Conservation (phyloP, 1,140 invertebrate species). For the Anoplolepis gracilipes region DNA sequence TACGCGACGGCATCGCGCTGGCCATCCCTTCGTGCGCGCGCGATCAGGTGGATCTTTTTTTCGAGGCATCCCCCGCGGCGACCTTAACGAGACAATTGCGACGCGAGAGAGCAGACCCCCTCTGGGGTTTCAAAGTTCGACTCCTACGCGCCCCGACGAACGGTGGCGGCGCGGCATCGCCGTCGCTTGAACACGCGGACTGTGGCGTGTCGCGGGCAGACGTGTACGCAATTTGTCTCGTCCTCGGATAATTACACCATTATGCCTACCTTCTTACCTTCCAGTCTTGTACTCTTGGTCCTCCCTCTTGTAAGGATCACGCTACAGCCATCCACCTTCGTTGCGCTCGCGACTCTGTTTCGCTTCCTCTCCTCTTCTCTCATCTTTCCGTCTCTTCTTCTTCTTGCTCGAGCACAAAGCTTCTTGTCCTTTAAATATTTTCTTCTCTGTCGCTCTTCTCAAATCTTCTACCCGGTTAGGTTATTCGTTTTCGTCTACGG, state of each 20-base stretch:
- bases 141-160: constrained; percentile 74
- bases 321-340: constrained; percentile 57
- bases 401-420: not conserved
- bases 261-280: constrained; percentile 77
- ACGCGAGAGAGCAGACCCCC: constrained; percentile 66
- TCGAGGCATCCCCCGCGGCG: constrained; percentile 74
- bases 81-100: constrained; percentile 81
- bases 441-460: not conserved
- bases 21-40: not conserved
- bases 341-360: constrained; percentile 38
- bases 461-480: not conserved
- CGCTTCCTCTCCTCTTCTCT: constrained; percentile 38
- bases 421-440: constrained; percentile 1
- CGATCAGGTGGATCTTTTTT: constrained; percentile 37
- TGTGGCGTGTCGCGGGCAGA: constrained; percentile 78
- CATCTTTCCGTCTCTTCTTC: not conserved
- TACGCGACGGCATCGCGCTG: constrained; percentile 12
- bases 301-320: constrained; percentile 42
- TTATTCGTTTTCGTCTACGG: constrained; percentile 64
- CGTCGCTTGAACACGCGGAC: constrained; percentile 70
- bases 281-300: constrained; percentile 61
- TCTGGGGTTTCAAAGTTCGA: constrained; percentile 66
- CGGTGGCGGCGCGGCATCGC: too few relatives aligned
- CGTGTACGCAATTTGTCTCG: constrained; percentile 84
- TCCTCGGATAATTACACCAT: constrained; percentile 83